phyloP scores from a whole-genome alignment of 2,797 vertebrate genomes.

The Mormyrops boulengeri region DNA sequence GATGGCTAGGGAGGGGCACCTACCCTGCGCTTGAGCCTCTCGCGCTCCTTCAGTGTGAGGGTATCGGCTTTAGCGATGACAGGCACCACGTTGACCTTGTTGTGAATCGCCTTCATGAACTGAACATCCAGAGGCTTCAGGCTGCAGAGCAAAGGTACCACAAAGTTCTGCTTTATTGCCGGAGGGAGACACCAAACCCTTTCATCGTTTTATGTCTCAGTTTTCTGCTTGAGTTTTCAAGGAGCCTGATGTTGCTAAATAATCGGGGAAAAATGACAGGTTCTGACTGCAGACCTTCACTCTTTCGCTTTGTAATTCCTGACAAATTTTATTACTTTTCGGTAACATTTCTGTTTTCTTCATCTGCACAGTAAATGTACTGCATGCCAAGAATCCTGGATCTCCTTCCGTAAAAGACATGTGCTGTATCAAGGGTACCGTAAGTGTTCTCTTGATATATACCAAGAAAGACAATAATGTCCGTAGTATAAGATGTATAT shows the following conservation, averaged over 20 bases:
- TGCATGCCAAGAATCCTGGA: not conserved
- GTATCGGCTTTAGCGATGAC: conserved; percentile 98
- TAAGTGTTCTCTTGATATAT: not conserved
- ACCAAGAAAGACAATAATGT: not conserved
- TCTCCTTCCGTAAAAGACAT: not conserved
- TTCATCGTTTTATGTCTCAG: not conserved
- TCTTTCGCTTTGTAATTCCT: not conserved
- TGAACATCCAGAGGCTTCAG: conserved; percentile 93
- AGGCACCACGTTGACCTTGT: conserved; percentile 96
- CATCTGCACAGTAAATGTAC: not conserved
- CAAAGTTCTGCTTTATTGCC: not conserved
- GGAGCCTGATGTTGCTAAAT: not conserved
- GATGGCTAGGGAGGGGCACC: conserved; percentile 23
- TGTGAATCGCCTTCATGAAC: conserved; percentile 99
- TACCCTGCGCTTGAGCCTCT: conserved; percentile 92
- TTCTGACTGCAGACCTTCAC: not conserved
- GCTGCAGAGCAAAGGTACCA: conserved; percentile 47
- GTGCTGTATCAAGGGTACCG: not conserved
- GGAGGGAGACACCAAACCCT: not conserved
- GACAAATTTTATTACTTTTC: not conserved
- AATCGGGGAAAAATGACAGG: not conserved
- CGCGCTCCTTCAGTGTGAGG: conserved; percentile 85
- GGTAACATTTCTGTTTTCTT: not conserved
- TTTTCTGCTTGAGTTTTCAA: not conserved
- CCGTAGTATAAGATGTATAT: not conserved